These are phyloP conservation scores for Agapornis roseicollis DNA, from an alignment of 2,113 vertebrate genomes.

Conservation along the genomic window DNA sequence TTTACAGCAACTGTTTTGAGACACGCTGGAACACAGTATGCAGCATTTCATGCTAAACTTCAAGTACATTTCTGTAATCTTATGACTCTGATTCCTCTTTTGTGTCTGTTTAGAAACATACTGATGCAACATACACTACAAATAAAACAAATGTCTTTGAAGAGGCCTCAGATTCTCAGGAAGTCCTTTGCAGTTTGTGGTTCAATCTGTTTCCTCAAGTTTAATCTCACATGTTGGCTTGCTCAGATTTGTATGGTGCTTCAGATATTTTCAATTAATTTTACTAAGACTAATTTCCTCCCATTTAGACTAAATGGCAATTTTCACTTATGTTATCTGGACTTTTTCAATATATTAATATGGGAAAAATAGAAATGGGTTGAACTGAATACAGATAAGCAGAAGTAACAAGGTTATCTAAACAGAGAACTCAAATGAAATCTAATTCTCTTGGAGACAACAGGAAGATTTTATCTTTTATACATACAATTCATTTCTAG, in stretches of 20 bases:
- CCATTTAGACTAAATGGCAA: not conserved
- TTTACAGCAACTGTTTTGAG: not conserved
- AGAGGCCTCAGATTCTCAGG: not conserved
- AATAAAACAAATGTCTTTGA: not conserved
- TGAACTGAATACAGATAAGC: not conserved
- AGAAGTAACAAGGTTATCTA: not conserved
- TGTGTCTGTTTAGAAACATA: not conserved
- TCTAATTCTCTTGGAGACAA: not conserved
- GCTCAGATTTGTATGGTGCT: not conserved
- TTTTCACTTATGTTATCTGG: not conserved
- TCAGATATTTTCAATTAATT: not conserved
- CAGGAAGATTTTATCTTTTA: not conserved
- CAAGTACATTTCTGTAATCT: not conserved
- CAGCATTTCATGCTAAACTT: not conserved
- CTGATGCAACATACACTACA: not conserved
- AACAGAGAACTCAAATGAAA: not conserved
- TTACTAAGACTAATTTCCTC: not conserved
- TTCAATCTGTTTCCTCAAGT: not conserved
- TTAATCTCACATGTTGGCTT: not conserved
- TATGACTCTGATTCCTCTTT: not conserved
- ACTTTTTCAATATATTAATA: not conserved
- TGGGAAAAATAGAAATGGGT: not conserved
- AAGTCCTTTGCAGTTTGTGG: not conserved
- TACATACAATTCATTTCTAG: not conserved
- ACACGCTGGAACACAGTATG: not conserved